These are phyloP conservation scores for Malacosoma neustria DNA, from an alignment of 2,888 invertebrate genomes.

Conservation along the genomic window DNA sequence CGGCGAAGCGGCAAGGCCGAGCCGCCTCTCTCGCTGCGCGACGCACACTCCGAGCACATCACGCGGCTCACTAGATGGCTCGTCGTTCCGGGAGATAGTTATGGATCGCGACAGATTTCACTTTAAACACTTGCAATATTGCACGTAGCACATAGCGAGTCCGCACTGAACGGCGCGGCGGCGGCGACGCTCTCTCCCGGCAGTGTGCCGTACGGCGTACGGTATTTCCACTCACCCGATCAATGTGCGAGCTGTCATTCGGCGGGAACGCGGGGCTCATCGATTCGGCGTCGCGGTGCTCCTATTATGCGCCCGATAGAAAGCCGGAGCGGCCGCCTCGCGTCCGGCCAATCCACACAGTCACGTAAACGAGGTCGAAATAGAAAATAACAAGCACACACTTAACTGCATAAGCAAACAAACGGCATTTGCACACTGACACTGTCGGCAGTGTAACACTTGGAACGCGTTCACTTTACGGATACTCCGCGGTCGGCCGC, in stretches of 20 bases:
- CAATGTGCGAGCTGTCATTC: constrained; percentile 56
- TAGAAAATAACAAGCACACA: constrained; percentile 39
- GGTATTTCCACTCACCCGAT: constrained; percentile 52
- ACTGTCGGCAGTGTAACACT: not conserved
- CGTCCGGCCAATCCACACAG: constrained; percentile 36
- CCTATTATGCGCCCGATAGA: constrained; percentile 37
- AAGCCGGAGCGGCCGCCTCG: constrained; percentile 36
- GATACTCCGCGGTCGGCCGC: constrained; percentile 20
- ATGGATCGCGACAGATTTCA: constrained; percentile 26
- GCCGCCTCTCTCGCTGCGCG: not conserved
- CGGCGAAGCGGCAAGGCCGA: constrained; percentile 7
- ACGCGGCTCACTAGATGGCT: constrained; percentile 15
- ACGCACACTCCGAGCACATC: not conserved
- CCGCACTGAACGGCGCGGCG: not conserved
- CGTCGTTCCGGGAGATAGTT: constrained; percentile 15
- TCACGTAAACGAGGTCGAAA: constrained; percentile 55
- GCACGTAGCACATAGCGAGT: not conserved
- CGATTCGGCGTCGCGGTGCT: constrained; percentile 38
- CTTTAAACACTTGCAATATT: constrained; percentile 12
- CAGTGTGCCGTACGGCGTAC: constrained; percentile 4
- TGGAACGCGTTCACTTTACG: not conserved
- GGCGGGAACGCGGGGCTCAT: constrained; percentile 43
- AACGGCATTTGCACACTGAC: constrained; percentile 12
- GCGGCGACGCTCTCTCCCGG: constrained; percentile 2
- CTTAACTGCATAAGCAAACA: constrained; percentile 30